These are phyloP conservation scores for Antigone vipio DNA, from an alignment of 2,113 vertebrate species.

Conservation along the genomic window DNA sequence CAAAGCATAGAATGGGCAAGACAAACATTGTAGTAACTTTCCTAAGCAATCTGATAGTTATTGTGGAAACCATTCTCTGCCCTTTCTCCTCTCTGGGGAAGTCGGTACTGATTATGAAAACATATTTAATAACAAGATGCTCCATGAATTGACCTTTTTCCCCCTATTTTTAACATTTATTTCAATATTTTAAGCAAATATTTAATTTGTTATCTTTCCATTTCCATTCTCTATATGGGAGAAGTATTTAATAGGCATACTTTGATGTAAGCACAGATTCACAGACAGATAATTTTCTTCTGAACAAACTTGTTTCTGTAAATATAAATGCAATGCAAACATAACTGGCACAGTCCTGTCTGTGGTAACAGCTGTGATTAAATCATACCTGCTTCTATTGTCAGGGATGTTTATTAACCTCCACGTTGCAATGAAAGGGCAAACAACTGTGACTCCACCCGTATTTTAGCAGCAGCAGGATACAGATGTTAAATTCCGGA, in stretches of 20 bases:
- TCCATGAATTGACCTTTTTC: background rate
- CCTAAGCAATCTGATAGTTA: background rate
- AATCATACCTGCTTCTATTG: constrained; percentile 34
- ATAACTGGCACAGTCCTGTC: constrained; percentile 2
- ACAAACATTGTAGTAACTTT: constrained; percentile 60
- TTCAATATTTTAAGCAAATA: background rate
- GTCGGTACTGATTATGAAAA: background rate
- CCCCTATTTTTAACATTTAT: background rate
- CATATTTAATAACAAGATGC: background rate
- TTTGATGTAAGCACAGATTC: constrained; percentile 30
- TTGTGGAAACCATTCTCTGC: background rate
- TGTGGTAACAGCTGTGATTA: constrained; percentile 40
- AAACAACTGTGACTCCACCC: constrained; percentile 15
- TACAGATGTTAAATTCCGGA: constrained; percentile 8
- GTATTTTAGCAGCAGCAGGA: constrained; percentile 28
- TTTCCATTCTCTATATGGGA: background rate
- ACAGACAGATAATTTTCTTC: constrained; percentile 35
- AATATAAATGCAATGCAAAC: constrained; percentile 26
- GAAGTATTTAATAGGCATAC: background rate
- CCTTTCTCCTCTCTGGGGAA: background rate
- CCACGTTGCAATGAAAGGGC: background rate
- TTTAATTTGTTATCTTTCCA: background rate
- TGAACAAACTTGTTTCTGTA: constrained; percentile 46
- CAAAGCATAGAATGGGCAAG: constrained; percentile 42
- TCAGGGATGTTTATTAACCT: constrained; percentile 34